Evolutionary conservation across 2,113 vertebrate species (phyloP), one percentile per base, ranked within the genome.

Genomic region (Malurus elegans): DNA sequence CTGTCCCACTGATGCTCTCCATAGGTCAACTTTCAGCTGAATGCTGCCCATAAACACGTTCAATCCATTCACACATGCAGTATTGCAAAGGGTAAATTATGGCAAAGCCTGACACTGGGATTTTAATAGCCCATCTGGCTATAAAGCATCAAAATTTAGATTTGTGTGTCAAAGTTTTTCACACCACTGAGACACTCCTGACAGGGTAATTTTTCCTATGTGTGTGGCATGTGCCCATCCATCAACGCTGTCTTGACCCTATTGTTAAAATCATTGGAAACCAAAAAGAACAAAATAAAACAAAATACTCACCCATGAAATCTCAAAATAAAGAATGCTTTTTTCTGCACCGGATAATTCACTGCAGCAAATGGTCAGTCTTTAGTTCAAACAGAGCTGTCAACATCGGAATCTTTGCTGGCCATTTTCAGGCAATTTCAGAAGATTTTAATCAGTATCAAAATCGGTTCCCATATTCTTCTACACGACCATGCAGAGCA

Each of bases 371-470:
- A 87, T 34, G 15, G 7, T 18, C 60, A 36, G 31, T 40, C 38
- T 75, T 72, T 61, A 75, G 23, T 40, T 69, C 84, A 91, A 66
- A 57, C 5, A 57, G 15, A 48, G 45, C 48, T 93, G 90, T 86
- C 32, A 61, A 12, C 34, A 28, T 20, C 0, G 0, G 34, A 56
- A 36, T 48, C 26, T 78, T 65, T 80, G 31, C 60, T 4, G 8
- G 40, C 23, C 53, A 47, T 65, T 93, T 82, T 66, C 42, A 88
- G 78, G 8, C 62, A 82, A 44, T 58, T 76, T 65, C 26, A 54
- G 45, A 66, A 36, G 50, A 76, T 76, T 93, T 92, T n/a, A 81
- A 57, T 53, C 13, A 1, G 42, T 32, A 79, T 12, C 14, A 53
- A 84, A 79, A 67, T 72, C 13, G 3, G 9, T 38, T 62, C 29